Evolutionary conservation across 2,113 vertebrate species (phyloP), one percentile per base, ranked within the genome.

Genomic region (Pimephales promelas): DNA sequence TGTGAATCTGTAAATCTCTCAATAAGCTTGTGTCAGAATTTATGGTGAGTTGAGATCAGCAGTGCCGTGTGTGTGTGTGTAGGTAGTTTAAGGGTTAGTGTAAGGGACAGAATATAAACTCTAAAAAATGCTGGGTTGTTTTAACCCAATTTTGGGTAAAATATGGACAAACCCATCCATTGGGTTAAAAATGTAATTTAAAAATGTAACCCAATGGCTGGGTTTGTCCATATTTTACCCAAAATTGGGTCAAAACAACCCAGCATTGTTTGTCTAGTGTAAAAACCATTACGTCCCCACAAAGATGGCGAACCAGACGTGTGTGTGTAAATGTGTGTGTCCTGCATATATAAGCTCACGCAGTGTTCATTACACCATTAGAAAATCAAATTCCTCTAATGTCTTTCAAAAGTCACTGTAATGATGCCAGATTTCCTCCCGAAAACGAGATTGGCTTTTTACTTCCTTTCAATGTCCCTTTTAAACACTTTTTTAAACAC

Each of bases 1-100:
- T 49, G 20, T 40, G 26, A 61, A 28, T 64, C 11, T 47, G 79
- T 82, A 86, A 71, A 84, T 76, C 71, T 87, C 82, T 79, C 40
- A 36, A 56, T 40, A 28, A 45, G 45, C 28, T 14, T 64, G 64
- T 28, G 40, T 52, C 28, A 52, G 47, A 80, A 61, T 61, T 70
- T 18, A 70, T 84, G 26, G 59, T 49, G 47, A 52, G 49, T 6
- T 52, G 5, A 18, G 16, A 52, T 1, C 49, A 3, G 49, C 49
- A 76, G 75, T 57, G 81, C 79, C 5, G 5, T 18, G 81, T 79
- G 62, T 66, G 40, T 47, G 40, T 59, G 64, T 22, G 6, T n/a
- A n/a, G n/a, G n/a, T n/a, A n/a, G n/a, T n/a, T n/a, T n/a, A n/a
- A n/a, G n/a, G n/a, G n/a, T n/a, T n/a, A n/a, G n/a, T n/a, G n/a